These are phyloP conservation scores for Anhinga rufa DNA, from an alignment of 2,113 vertebrate genomes.

Conservation along the genomic window DNA sequence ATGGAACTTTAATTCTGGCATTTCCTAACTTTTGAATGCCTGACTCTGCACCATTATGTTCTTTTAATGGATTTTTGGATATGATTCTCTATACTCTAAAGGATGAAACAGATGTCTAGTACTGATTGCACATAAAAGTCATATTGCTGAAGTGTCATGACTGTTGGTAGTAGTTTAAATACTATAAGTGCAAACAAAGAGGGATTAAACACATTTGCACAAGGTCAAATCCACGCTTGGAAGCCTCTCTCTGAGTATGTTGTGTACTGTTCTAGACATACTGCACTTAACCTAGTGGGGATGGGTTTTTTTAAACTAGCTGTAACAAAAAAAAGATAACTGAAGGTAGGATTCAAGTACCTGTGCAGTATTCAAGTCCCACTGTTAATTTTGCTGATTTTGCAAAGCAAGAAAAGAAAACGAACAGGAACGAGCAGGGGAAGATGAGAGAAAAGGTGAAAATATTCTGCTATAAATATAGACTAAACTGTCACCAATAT, in stretches of 20 bases:
- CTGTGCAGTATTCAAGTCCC: background rate
- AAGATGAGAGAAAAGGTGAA: background rate
- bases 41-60: background rate
- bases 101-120: slow-evolving; percentile 22
- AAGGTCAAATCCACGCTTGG: slow-evolving; percentile 32
- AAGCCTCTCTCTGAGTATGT: background rate
- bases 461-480: background rate
- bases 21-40: background rate
- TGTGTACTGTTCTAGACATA: background rate
- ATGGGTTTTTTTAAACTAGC: background rate
- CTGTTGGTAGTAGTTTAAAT: slow-evolving; percentile 6
- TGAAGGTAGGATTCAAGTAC: background rate
- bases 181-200: slow-evolving; percentile 15
- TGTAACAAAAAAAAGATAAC: background rate
- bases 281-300: background rate
- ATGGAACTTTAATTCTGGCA: background rate
- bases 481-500: background rate
- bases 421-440: background rate
- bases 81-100: background rate
- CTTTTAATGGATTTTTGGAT: background rate
- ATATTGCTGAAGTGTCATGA: background rate
- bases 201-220: slow-evolving; percentile 4
- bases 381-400: background rate
- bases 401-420: background rate
- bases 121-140: slow-evolving; percentile 12